Percentiles rank a stretch among this genome's conserved stretches.
Conservation (phyloP, 1,140 invertebrate species). For the Drosophila elegans region DNA sequence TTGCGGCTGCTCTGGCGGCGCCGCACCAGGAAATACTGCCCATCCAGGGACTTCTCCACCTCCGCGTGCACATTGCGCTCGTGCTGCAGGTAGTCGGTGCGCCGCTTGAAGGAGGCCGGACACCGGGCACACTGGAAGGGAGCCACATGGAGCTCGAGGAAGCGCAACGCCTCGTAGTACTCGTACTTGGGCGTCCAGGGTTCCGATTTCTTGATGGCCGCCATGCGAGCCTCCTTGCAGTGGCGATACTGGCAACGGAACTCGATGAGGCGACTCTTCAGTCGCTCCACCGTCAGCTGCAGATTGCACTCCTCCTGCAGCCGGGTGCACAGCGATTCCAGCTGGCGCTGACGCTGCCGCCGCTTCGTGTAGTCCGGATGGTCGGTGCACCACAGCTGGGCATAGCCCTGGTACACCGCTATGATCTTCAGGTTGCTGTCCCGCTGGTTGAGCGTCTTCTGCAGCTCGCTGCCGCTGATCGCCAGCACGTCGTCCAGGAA, state of each 20-base stretch:
- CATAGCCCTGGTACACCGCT: constrained; percentile 61
- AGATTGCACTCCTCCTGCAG: constrained; percentile 72
- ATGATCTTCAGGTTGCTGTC: constrained; percentile 76
- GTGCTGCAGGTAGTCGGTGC: constrained; percentile 58
- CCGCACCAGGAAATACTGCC: constrained; percentile 6
- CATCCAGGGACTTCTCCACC: constrained; percentile 24
- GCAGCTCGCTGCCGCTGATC: constrained; percentile 53
- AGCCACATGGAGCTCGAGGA: constrained; percentile 68
- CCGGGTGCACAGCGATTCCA: constrained; percentile 61
- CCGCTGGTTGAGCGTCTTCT: constrained; percentile 60
- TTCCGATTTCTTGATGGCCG: constrained; percentile 29
- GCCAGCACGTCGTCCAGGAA: constrained; percentile 73
- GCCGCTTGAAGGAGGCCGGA: constrained; percentile 52
- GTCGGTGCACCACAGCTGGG: constrained; percentile 70
- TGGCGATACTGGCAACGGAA: constrained; percentile 72
- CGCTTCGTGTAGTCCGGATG: constrained; percentile 76
- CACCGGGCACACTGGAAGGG: constrained; percentile 65
- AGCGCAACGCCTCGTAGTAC: constrained; percentile 60
- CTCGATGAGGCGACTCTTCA: constrained; percentile 70
- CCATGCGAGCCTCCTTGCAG: constrained; percentile 60
- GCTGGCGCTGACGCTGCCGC: constrained; percentile 50
- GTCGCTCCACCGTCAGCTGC: constrained; percentile 63
- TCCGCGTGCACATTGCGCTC: constrained; percentile 63
- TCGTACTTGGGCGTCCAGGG: constrained; percentile 59
- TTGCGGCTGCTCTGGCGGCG: constrained; percentile 14